Evolutionary conservation across 2,888 invertebrate species (phyloP), one percentile per base, ranked within the genome.

Genomic region (Agonopterix heracliana): DNA sequence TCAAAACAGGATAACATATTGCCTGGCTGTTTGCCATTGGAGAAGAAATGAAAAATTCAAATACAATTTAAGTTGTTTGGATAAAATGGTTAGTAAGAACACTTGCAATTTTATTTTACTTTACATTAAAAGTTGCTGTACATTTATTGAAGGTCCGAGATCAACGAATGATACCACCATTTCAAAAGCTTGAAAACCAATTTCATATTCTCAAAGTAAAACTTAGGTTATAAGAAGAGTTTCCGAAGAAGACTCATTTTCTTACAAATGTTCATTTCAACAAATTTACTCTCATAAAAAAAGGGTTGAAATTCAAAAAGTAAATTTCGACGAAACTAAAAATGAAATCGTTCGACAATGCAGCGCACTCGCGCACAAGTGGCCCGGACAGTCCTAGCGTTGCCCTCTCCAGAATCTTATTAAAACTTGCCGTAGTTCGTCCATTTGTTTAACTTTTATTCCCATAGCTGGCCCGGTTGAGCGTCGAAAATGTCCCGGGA

Each of bases 401-500:
- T 11, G 45, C 41, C 44, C 40, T 13, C 5, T 38, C 51, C 45
- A 42, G 54, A 46, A 54, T 54, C 54, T 54, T 54, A 51, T 54
- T 54, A 54, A 54, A 54, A 54, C 54, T 54, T 51, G 46, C 51
- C 44, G 48, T 41, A n/a, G 41, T 34, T 40, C 45, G 50, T 45
- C 51, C 47, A 43, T 51, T 53, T 49, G 49, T 55, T 50, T 51
- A 53, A 55, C 55, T 55, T 55, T 52, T 55, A 53, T 55, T 53
- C 55, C 51, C 49, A 47, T 45, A 45, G 45, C 34, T 12, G 47
- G 47, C 41, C 14, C 42, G 48, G 42, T 45, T 51, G 48, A 51
- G 43, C 47, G 17, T 34, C 48, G 36, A 43, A 45, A 51, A 51
- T 45, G 34, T 48, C 42, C 45, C 13, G n/a, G 26, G 12, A 11